Conservation (phyloP, 2,113 vertebrate genomes). For the Ptilonorhynchus violaceus region DNA sequence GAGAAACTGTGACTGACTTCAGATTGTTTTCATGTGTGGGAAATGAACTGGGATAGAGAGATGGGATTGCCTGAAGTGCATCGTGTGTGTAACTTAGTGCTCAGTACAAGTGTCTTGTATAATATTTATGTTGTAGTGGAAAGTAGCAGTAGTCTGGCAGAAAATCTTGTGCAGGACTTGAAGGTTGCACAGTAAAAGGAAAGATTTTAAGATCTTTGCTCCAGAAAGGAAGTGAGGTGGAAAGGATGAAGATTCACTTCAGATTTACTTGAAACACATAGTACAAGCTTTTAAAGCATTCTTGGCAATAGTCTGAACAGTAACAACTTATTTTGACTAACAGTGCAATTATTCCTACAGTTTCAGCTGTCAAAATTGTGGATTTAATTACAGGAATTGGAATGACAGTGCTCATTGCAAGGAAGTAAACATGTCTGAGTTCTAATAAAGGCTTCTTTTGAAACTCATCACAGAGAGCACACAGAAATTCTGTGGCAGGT, state of each 20-base stretch:
- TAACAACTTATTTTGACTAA: constrained; percentile 2
- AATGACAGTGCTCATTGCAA: neutral
- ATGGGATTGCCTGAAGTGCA: neutral
- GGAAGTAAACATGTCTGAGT: neutral
- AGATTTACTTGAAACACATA: neutral
- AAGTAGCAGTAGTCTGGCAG: neutral
- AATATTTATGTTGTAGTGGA: neutral
- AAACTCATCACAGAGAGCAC: neutral
- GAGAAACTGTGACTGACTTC: neutral
- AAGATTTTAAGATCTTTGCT: neutral
- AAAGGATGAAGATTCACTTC: neutral
- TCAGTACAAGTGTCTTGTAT: neutral
- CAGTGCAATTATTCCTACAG: constrained; percentile 17
- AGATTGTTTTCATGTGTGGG: neutral
- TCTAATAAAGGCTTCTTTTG: constrained; percentile 29
- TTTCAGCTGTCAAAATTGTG: constrained; percentile 18
- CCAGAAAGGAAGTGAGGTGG: constrained; percentile 17
- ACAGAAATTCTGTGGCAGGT: constrained; percentile 2
- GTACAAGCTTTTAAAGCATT: neutral
- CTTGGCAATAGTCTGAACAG: neutral
- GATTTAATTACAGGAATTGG: constrained; percentile 46
- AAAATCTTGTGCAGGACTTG: neutral
- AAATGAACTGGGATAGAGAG: neutral
- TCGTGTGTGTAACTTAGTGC: accelerated
- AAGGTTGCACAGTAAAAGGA: neutral